A percentile compares a stretch with the other conserved stretches of the same genome.
These are phyloP conservation scores for Sesamia nonagrioides DNA, from an alignment of 1,140 invertebrate species.

Conservation along the genomic window DNA sequence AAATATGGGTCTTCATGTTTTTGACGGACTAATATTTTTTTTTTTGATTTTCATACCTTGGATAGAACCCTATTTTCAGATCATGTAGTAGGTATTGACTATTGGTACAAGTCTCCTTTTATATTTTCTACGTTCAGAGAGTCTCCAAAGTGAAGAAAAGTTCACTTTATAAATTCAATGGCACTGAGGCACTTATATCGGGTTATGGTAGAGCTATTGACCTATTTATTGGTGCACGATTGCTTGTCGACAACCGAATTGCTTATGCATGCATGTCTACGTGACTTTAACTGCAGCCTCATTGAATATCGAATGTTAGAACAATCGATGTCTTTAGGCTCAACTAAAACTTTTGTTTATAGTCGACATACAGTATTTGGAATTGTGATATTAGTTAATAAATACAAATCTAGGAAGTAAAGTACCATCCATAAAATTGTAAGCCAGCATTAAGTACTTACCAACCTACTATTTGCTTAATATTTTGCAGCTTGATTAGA, in stretches of 20 bases:
- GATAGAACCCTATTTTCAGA: background rate
- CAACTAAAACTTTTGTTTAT: background rate
- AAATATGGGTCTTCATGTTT: too few relatives aligned
- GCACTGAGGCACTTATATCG: conserved; percentile 30
- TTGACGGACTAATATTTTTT: too few relatives aligned
- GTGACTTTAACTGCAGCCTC: conserved; percentile 72
- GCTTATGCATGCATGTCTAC: conserved; percentile 81
- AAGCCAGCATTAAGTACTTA: too few relatives aligned
- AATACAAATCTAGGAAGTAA: too few relatives aligned
- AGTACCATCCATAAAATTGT: too few relatives aligned
- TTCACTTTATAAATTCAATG: conserved; percentile 34
- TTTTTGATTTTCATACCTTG: too few relatives aligned
- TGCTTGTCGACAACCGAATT: conserved; percentile 65
- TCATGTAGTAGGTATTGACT: too few relatives aligned
- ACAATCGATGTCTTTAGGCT: conserved; percentile 51
- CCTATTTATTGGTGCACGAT: conserved; percentile 77
- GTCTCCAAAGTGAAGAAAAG: conserved; percentile 16
- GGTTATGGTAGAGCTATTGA: conserved; percentile 69
- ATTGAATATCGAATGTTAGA: conserved; percentile 70
- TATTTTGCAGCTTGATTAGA: too few relatives aligned
- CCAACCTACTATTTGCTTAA: too few relatives aligned
- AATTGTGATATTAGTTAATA: background rate
- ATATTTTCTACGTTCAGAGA: background rate
- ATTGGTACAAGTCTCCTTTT: background rate
- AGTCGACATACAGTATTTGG: background rate